Evolutionary conservation across 2,113 vertebrate species (phyloP).

Genomic region (Hassar affinis): DNA sequence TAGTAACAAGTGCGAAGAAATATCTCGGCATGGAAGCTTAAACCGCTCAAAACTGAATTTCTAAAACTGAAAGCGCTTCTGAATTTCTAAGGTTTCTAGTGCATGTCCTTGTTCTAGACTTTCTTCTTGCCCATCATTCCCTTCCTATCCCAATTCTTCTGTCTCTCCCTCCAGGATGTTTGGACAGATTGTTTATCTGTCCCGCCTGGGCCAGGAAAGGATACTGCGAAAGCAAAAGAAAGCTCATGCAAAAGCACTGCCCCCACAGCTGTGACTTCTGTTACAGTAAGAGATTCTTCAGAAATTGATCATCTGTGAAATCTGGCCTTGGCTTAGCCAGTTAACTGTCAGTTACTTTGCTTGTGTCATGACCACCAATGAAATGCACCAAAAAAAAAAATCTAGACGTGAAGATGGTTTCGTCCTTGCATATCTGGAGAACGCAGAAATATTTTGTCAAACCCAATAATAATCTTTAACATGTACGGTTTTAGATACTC

Average conservation of each 20-base stretch:
- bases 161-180: slow-evolving; percentile 77
- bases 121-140: slow-evolving; percentile 16
- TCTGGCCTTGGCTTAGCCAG: not conserved
- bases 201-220: slow-evolving; percentile 83
- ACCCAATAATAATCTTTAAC: not conserved
- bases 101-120: slow-evolving; percentile 38
- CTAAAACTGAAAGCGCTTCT: no score
- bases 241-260: slow-evolving; percentile 92
- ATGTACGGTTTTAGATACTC: not conserved
- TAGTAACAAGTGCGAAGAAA: not conserved
- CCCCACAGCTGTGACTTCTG: slow-evolving; percentile 95
- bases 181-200: slow-evolving; percentile 87
- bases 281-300: slow-evolving; percentile 76
- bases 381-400: not conserved
- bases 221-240: slow-evolving; percentile 82
- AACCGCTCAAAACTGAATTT: no score
- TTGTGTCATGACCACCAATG: not conserved
- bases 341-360: not conserved
- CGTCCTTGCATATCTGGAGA: not conserved
- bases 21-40: not conserved
- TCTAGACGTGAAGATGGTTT: not conserved
- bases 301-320: not conserved
- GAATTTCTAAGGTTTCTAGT: not conserved
- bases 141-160: slow-evolving; percentile 17
- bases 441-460: not conserved